Conservation (phyloP, 2,113 vertebrate genomes). For the Mesoclemmys tuberculata region DNA sequence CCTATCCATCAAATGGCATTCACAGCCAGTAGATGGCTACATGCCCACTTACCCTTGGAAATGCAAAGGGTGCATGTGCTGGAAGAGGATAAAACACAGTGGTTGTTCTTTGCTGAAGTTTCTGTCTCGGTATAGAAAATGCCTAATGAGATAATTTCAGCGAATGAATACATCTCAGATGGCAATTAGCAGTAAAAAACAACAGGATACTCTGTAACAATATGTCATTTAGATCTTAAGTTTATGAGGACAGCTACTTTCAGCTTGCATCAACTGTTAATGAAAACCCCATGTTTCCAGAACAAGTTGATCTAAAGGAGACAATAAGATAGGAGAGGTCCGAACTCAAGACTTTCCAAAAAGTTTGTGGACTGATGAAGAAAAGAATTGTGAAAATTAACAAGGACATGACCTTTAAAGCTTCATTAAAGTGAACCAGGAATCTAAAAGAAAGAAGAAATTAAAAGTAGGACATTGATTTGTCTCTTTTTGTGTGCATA, state of each 20-base stretch:
- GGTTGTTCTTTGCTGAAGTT: conserved; percentile 9
- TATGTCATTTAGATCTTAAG: neutral
- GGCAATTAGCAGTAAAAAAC: neutral
- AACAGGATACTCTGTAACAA: conserved; percentile 3
- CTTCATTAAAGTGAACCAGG: neutral
- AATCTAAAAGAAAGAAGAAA: neutral
- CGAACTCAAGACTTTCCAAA: neutral
- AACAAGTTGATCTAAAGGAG: neutral
- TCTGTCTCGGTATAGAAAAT: neutral
- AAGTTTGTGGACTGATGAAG: neutral
- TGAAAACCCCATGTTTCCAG: neutral
- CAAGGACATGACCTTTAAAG: neutral
- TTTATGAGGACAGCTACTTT: neutral
- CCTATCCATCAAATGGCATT: conserved; percentile 41
- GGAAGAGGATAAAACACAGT: conserved; percentile 41
- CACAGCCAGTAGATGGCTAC: conserved; percentile 30
- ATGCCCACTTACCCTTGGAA: conserved; percentile 47
- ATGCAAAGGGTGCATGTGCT: conserved; percentile 3
- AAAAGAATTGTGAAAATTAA: neutral
- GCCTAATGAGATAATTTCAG: conserved; percentile 32
- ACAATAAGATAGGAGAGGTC: neutral
- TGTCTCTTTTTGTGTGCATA: neutral
- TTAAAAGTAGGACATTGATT: rapidly evolving
- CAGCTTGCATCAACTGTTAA: neutral
- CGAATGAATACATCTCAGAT: neutral